These are phyloP conservation scores for Solenopsis invicta DNA, from an alignment of 1,140 invertebrate species.

Conservation along the genomic window DNA sequence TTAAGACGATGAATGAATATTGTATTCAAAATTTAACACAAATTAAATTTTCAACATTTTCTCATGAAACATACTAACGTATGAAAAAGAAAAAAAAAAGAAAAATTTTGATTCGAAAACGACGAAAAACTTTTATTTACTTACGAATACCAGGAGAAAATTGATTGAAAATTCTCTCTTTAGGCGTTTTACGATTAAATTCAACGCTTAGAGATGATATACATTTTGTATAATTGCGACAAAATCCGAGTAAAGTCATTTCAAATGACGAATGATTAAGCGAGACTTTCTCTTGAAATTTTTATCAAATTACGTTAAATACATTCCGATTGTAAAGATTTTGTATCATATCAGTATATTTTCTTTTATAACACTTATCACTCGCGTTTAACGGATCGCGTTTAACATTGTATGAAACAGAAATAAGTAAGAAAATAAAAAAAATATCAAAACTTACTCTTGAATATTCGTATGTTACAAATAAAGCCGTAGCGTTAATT, in stretches of 20 bases:
- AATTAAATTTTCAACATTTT: background rate
- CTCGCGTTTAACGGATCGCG: too few relatives aligned
- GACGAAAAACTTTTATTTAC: background rate
- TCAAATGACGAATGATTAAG: background rate
- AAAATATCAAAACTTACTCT: background rate
- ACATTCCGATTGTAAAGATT: background rate
- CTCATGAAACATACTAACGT: background rate
- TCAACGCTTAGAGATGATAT: background rate
- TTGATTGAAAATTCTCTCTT: background rate
- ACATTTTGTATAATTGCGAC: background rate
- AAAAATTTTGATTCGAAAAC: background rate
- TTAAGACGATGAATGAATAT: background rate
- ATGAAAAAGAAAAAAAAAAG: background rate
- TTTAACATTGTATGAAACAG: background rate
- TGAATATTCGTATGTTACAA: background rate
- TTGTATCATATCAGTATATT: background rate
- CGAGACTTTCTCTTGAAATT: background rate
- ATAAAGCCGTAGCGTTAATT: background rate
- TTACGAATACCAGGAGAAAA: background rate
- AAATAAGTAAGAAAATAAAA: background rate
- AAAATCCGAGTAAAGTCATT: background rate
- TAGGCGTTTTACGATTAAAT: background rate
- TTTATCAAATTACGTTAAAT: background rate
- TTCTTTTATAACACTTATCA: background rate
- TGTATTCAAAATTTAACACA: background rate